A percentile compares a stretch with the other conserved stretches of the same genome.
These are phyloP conservation scores for Paraescarpia echinospica DNA, from an alignment of 1,140 invertebrate species.

Conservation along the genomic window DNA sequence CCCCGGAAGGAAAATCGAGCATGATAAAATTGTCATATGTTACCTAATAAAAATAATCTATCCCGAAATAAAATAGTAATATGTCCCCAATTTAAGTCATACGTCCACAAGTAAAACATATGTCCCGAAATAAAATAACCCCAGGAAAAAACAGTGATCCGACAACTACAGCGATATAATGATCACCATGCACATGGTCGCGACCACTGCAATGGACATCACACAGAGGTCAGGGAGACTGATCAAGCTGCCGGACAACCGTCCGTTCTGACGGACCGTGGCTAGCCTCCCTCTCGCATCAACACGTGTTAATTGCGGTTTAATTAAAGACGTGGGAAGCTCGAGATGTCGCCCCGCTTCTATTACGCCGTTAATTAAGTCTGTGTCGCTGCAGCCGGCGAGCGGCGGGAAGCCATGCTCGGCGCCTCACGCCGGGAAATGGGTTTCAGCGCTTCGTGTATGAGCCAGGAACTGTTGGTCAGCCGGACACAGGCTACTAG, in stretches of 20 bases:
- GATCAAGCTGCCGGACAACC: neutral
- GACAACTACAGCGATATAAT: no score
- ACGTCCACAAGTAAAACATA: no score
- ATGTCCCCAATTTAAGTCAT: no score
- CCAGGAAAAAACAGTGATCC: no score
- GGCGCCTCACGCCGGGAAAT: neutral
- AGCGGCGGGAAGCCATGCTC: neutral
- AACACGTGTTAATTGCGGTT: neutral
- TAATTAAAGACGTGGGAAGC: conserved; percentile 5
- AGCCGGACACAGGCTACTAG: no score
- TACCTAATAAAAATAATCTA: no score
- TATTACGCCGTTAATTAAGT: neutral
- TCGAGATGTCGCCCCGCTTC: neutral
- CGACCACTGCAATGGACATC: neutral
- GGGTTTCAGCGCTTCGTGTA: neutral
- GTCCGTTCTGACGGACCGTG: no score
- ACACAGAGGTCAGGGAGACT: neutral
- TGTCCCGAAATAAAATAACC: no score
- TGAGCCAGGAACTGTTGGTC: neutral
- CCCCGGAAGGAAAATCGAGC: no score
- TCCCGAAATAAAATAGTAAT: no score
- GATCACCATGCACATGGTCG: no score
- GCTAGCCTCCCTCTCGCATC: neutral
- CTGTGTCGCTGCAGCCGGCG: neutral
- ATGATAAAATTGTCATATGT: no score